phyloP scores from a whole-genome alignment of 2,797 vertebrate species.

The Tamandua tetradactyla region DNA sequence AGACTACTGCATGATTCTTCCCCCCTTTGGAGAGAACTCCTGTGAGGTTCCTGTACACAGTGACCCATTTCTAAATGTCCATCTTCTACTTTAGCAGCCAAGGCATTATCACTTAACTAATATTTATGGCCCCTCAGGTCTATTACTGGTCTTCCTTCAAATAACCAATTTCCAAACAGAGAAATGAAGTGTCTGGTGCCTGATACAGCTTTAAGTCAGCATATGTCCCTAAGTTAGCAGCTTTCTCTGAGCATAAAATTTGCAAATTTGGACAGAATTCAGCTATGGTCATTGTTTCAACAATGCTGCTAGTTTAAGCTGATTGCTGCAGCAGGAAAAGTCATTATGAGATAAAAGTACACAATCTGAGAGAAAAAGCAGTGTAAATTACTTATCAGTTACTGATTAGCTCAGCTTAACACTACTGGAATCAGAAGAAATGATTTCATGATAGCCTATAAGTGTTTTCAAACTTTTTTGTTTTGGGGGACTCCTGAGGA shows the following conservation, averaged over 20 bases:
- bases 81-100: background rate
- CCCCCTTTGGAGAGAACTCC: background rate
- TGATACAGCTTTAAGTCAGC: background rate
- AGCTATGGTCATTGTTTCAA: conserved; percentile 58
- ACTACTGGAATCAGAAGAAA: background rate
- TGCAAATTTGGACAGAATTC: conserved; percentile 52
- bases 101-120: background rate
- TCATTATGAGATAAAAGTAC: background rate
- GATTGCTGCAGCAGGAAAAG: background rate
- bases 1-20: rapidly evolving
- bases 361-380: background rate
- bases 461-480: background rate
- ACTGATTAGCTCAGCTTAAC: conserved; percentile 22
- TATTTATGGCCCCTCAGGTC: background rate
- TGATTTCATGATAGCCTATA: background rate
- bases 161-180: background rate
- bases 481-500: background rate
- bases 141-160: background rate
- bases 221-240: background rate
- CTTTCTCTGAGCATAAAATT: background rate
- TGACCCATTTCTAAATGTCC: background rate
- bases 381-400: background rate
- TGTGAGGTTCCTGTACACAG: background rate
- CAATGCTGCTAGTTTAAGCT: conserved; percentile 54
- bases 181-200: background rate